Evolutionary conservation across 2,888 invertebrate species (phyloP).

Genomic region (Eupithecia subumbrata): DNA sequence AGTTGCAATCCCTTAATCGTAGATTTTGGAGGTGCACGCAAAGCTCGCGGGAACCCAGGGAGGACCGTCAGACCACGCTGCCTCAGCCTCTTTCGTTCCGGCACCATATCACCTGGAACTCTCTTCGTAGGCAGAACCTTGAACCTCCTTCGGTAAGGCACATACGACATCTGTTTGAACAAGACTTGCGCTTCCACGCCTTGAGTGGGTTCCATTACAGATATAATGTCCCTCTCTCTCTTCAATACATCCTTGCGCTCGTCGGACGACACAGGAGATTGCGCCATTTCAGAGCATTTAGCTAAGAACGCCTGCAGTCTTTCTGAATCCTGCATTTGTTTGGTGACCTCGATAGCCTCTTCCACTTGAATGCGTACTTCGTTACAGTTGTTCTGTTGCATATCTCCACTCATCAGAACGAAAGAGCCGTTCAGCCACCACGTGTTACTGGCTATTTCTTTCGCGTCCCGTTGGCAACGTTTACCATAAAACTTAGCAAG

Average conservation of each 20-base stretch:
- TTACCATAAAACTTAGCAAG: conserved; percentile 77
- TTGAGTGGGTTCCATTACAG: conserved; percentile 66
- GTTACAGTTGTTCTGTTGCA: conserved; percentile 78
- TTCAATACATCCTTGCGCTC: conserved; percentile 71
- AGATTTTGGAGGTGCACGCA: conserved; percentile 66
- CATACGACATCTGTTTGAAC: conserved; percentile 74
- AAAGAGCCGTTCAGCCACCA: conserved; percentile 80
- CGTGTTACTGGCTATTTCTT: conserved; percentile 64
- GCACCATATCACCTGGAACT: conserved; percentile 49
- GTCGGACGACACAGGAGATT: conserved; percentile 64
- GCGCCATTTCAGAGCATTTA: conserved; percentile 73
- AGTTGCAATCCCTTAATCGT: conserved; percentile 65
- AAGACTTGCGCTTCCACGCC: conserved; percentile 69
- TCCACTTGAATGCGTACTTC: conserved; percentile 76
- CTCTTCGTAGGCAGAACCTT: conserved; percentile 69
- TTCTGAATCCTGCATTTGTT: conserved; percentile 72
- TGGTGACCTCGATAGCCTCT: conserved; percentile 73
- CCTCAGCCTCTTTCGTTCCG: conserved; percentile 63
- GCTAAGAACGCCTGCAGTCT: conserved; percentile 72
- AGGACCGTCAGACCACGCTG: conserved; percentile 73
- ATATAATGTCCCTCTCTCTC: conserved; percentile 66
- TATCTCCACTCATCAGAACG: conserved; percentile 75
- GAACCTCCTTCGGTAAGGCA: conserved; percentile 70
- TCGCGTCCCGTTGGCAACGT: conserved; percentile 74
- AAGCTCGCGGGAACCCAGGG: conserved; percentile 65